Percentiles rank a stretch among this genome's conserved stretches.
phyloP scores from a whole-genome alignment of 2,113 vertebrate genomes.

The Gasterosteus aculeatus region DNA sequence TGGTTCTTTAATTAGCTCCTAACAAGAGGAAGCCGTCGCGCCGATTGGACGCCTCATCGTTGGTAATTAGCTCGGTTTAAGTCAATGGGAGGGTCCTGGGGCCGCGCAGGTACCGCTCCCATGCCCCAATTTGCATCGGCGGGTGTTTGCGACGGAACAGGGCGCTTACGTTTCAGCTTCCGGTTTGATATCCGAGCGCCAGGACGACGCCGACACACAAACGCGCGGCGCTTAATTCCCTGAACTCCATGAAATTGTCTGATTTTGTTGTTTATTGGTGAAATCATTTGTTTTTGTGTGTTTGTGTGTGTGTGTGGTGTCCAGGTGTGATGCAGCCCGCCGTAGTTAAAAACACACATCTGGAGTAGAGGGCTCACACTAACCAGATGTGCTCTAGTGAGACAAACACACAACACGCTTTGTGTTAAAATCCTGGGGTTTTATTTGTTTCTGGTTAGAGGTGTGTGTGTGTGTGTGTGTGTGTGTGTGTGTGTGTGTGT shows the following conservation, averaged over 20 bases:
- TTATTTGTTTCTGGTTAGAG: constrained; percentile 35
- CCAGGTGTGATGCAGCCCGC: constrained; percentile 69
- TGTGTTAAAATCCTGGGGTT: constrained; percentile 22
- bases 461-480: constrained; percentile 10
- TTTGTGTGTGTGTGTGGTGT: constrained; percentile 44
- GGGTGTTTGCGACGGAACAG: not conserved
- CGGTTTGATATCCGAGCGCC: not conserved
- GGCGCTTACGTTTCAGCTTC: not conserved
- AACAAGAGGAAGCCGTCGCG: constrained; percentile 80
- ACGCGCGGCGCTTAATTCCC: not conserved
- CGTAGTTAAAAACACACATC: constrained; percentile 68
- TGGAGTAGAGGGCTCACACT: constrained; percentile 49
- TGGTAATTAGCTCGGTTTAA: constrained; percentile 84
- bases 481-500: constrained; percentile 11
- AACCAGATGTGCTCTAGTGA: constrained; percentile 70
- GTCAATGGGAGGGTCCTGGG: constrained; percentile 80
- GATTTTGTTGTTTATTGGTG: constrained; percentile 40
- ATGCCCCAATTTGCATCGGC: constrained; percentile 31
- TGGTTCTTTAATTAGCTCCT: constrained; percentile 83
- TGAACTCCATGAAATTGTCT: not conserved
- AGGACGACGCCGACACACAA: not conserved
- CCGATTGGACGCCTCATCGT: constrained; percentile 84
- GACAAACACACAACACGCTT: constrained; percentile 5
- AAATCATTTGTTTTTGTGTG: constrained; percentile 17
- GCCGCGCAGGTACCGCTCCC: constrained; percentile 65